Base-by-base conservation (phyloP, 2,888 invertebrate species). In the Peribatodes rhomboidaria region DNA sequence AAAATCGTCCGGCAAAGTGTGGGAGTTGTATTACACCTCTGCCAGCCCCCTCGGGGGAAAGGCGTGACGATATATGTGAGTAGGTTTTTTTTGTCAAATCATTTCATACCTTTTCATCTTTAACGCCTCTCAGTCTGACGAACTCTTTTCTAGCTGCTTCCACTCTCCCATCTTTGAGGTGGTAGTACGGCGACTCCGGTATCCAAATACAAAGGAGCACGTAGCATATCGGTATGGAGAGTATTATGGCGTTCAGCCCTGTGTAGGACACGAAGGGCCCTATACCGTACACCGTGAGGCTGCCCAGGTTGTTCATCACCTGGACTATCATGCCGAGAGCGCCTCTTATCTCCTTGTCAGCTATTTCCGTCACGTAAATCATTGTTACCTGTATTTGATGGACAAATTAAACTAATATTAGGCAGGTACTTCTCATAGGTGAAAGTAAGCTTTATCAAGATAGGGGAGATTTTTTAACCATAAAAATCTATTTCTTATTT, bases 181-280 rank as follows among this genome's bases (percentile, higher is more conserved):
- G 86, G 71, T 92, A 95, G 71, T 95, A 95, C 1, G 95, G 95
- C 0, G 95, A 94, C 74, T 95, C 95, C 0, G 95, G 95, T 82
- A 95, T 92, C 93, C 94, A 94, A 8, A 87, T 66, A 73, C 95
- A 94, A 0, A 88, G 78, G 0, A 90, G 39, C 47, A 94, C 88
- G 64, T 94, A 94, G 18, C 89, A 67, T 3, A 94, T 72, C 0
- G 95, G 94, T 27, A 95, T 83, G 0, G 89, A 70, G 1, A 93
- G 72, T 27, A 94, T 86, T 18, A 93, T 85, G 22, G 87, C 86
- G 84, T 95, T 83, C 68, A 92, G 61, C 61, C 83, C 76, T 0
- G 79, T 84, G 72, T 94, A 94, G 0, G 93, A 88, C 0, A 94
- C 91, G 65, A 93, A 94, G 0, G 94, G 94, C 0, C 94, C 94